Percentiles rank a stretch among this genome's conserved stretches.
Evolutionary conservation across 2,113 vertebrate species (phyloP).

Genomic region (Ramphastos sulfuratus): DNA sequence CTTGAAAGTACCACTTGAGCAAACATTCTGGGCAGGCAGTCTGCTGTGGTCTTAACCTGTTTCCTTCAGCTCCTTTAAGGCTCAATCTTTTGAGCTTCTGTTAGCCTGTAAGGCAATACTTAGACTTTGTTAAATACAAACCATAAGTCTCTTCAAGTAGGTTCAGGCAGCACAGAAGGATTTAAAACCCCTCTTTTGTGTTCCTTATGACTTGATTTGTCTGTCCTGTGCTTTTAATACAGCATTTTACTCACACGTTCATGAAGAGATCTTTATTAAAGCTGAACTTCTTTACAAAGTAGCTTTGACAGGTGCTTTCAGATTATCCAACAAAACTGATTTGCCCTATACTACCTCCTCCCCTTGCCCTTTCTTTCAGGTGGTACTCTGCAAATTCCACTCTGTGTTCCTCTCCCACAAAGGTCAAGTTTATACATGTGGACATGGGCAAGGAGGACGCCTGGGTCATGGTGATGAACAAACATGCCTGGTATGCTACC

Average conservation of each 20-base stretch:
- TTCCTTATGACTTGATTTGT: neutral
- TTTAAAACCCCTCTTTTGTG: neutral
- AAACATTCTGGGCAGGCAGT: neutral
- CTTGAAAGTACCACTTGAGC: neutral
- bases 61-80: neutral
- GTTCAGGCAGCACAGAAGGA: neutral
- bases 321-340: neutral
- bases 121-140: neutral
- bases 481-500: constrained; percentile 87
- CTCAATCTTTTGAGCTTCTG: neutral
- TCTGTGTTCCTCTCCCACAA: constrained; percentile 97
- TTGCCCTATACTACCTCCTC: neutral
- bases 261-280: neutral
- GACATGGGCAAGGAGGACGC: constrained; percentile 96
- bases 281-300: neutral
- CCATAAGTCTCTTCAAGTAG: neutral
- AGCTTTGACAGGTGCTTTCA: neutral
- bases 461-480: constrained; percentile 97
- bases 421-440: constrained; percentile 95
- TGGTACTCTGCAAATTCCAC: constrained; percentile 97
- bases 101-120: neutral
- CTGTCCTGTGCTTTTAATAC: neutral
- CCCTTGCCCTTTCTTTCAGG: constrained; percentile 66
- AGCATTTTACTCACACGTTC: neutral
- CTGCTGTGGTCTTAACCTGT: neutral